phyloP scores from a whole-genome alignment of 2,888 invertebrate species.

The Lapara coniferarum region DNA sequence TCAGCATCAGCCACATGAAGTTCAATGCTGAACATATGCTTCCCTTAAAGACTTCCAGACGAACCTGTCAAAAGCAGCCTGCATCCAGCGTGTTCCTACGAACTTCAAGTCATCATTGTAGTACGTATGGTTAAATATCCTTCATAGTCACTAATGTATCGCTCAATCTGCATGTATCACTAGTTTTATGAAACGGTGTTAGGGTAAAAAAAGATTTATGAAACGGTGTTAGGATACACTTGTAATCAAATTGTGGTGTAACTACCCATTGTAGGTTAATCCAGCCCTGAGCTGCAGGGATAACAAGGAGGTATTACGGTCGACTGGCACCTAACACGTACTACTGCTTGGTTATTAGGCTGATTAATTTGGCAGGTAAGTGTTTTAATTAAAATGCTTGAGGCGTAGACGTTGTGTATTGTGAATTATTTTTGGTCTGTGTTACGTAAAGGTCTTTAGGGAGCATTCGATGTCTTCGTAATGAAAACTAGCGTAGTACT shows the following conservation, averaged over 20 bases:
- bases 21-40: too few relatives aligned
- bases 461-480: too few relatives aligned
- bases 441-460: not conserved
- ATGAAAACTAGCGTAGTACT: too few relatives aligned
- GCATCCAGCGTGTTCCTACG: too few relatives aligned
- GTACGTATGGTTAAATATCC: too few relatives aligned
- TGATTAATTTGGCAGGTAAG: constrained; percentile 21
- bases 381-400: constrained; percentile 22
- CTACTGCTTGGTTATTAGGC: constrained; percentile 1
- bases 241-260: too few relatives aligned
- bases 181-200: not conserved
- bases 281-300: not conserved
- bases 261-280: not conserved
- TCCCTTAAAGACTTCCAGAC: too few relatives aligned
- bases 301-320: constrained; percentile 10
- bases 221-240: not conserved
- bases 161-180: too few relatives aligned
- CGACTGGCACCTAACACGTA: constrained; percentile 15
- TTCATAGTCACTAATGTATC: too few relatives aligned
- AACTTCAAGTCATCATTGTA: too few relatives aligned
- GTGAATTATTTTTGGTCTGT: not conserved
- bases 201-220: not conserved
- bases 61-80: too few relatives aligned
- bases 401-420: not conserved
- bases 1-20: too few relatives aligned